Evolutionary conservation across 1,140 invertebrate species (phyloP).

Genomic region (Cataglyphis hispanica): DNA sequence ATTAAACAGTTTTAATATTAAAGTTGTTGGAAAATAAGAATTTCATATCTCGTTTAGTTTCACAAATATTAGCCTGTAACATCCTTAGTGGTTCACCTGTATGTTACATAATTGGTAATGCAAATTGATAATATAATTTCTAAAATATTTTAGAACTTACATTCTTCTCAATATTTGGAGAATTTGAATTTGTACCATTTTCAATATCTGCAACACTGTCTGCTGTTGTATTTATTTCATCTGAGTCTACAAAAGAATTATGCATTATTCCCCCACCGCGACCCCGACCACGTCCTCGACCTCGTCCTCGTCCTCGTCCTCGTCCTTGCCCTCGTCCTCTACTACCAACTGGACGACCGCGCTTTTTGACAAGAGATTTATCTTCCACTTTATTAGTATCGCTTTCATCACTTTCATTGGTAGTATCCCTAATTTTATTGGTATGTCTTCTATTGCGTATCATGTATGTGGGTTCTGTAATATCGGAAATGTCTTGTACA

Average conservation of each 20-base stretch:
- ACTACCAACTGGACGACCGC: constrained; percentile 14
- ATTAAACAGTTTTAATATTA: no score
- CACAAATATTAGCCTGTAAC: no score
- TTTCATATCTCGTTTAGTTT: no score
- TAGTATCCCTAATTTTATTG: constrained; percentile 43
- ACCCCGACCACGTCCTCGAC: constrained; percentile 51
- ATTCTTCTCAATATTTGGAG: neutral
- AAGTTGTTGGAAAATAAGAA: no score
- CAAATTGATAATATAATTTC: no score
- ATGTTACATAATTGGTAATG: neutral
- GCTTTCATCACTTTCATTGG: constrained; percentile 43
- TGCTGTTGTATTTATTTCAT: neutral
- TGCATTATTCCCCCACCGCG: constrained; percentile 13
- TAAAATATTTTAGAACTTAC: constrained; percentile 52
- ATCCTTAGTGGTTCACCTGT: no score
- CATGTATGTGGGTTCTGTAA: neutral
- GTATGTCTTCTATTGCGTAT: constrained; percentile 2
- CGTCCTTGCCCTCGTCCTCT: constrained; percentile 24
- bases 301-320: constrained; percentile 38
- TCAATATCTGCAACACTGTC: neutral
- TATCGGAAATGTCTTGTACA: neutral
- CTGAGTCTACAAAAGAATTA: constrained; percentile 1
- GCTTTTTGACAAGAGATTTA: constrained; percentile 1
- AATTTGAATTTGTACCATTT: neutral
- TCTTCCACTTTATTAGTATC: constrained; percentile 29